Percentiles rank a stretch among this genome's conserved stretches.
These are phyloP conservation scores for Psittacula cyanocephala DNA, from an alignment of 2,113 vertebrate species.

Conservation along the genomic window DNA sequence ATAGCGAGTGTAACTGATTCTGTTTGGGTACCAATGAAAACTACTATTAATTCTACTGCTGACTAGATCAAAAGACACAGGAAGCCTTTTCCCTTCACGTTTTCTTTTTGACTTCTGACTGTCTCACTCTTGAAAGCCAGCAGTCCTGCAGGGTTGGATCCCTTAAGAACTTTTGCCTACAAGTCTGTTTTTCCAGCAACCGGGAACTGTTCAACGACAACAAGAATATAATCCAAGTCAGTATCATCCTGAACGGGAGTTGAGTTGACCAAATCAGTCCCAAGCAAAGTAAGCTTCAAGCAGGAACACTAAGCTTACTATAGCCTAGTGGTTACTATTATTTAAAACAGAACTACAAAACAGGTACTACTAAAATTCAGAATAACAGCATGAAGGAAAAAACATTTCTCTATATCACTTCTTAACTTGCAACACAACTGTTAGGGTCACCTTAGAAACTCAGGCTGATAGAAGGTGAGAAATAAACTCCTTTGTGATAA, in stretches of 20 bases:
- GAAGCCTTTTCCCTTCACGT: not conserved
- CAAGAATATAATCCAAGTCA: not conserved
- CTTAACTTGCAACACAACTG: not conserved
- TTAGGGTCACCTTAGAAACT: not conserved
- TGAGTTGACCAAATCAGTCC: not conserved
- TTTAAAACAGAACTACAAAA: not conserved
- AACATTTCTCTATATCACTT: accelerated
- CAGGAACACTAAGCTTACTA: not conserved
- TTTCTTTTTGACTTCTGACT: not conserved
- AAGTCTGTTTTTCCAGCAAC: not conserved
- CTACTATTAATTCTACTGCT: not conserved
- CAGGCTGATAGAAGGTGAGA: not conserved
- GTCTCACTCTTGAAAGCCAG: not conserved
- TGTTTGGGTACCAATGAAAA: not conserved
- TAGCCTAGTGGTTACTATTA: not conserved
- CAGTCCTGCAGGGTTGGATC: not conserved
- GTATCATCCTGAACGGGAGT: not conserved
- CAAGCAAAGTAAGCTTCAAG: not conserved
- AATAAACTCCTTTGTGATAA: not conserved
- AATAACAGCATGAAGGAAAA: not conserved
- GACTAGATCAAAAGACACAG: not conserved
- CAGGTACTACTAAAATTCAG: not conserved
- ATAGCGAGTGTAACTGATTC: not conserved
- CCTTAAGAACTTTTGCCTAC: not conserved
- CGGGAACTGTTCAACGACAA: not conserved